A percentile compares a stretch with the other conserved stretches of the same genome.
Evolutionary conservation across 2,888 invertebrate genomes (phyloP).

Genomic region (Nemoura dubitans): DNA sequence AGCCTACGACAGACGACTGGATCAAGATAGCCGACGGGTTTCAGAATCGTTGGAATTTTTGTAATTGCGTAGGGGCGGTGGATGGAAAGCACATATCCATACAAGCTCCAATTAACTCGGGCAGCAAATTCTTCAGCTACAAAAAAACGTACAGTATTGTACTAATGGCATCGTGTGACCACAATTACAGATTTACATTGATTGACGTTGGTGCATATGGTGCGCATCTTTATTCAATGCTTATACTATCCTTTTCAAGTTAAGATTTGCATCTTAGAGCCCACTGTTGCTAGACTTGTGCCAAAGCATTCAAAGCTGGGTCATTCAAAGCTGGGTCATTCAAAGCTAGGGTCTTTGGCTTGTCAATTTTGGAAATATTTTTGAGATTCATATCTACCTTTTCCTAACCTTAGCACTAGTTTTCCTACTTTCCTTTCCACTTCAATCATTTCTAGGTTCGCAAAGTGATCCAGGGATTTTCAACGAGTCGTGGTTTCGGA

Average conservation of each 20-base stretch:
- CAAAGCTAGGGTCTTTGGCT: no score
- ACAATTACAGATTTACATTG: constrained; percentile 37
- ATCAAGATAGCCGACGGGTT: constrained; percentile 49
- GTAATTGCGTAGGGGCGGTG: constrained; percentile 55
- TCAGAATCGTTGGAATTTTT: constrained; percentile 56
- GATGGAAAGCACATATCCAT: constrained; percentile 57
- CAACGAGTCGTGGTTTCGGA: neutral
- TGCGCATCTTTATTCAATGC: neutral
- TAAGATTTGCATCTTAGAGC: neutral
- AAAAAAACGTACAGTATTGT: constrained; percentile 56
- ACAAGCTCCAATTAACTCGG: constrained; percentile 54
- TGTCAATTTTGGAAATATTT: no score
- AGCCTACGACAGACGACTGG: no score
- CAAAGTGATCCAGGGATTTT: constrained; percentile 34
- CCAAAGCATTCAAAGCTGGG: no score
- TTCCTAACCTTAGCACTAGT: no score
- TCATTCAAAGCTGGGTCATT: no score
- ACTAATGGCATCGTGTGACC: constrained; percentile 27
- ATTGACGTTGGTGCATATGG: constrained; percentile 43
- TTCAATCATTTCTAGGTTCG: constrained; percentile 37
- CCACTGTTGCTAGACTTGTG: neutral
- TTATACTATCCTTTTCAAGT: no score
- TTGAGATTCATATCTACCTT: no score
- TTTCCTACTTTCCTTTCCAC: no score
- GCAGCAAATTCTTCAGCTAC: constrained; percentile 56